phyloP scores from a whole-genome alignment of 1,140 invertebrate genomes.

The Augochlora pura region DNA sequence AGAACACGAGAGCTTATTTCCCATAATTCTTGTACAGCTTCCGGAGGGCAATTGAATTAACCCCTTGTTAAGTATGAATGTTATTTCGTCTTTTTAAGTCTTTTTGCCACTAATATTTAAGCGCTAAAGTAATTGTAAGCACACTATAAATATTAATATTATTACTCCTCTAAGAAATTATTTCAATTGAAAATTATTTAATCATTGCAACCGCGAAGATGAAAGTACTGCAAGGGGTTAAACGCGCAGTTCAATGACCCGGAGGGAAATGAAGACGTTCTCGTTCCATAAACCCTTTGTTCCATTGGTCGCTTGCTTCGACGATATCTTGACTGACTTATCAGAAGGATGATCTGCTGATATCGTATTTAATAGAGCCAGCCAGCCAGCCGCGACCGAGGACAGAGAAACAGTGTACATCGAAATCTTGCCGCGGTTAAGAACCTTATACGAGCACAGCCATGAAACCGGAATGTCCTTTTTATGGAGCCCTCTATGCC shows the following conservation, averaged over 20 bases:
- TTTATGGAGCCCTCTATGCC: background rate
- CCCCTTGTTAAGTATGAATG: no score
- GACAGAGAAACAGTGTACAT: background rate
- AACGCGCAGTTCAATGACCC: background rate
- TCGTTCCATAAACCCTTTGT: background rate
- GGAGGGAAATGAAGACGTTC: background rate
- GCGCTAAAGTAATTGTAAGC: no score
- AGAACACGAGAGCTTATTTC: background rate
- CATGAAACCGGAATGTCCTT: constrained; percentile 14
- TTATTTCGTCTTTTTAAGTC: no score
- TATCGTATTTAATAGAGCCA: background rate
- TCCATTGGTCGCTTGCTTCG: background rate
- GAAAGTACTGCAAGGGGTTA: no score
- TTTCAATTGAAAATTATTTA: no score
- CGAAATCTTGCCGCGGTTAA: background rate
- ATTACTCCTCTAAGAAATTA: no score
- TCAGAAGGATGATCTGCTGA: background rate
- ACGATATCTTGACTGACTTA: background rate
- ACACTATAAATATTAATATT: no score
- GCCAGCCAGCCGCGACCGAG: background rate
- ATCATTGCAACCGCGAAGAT: no score
- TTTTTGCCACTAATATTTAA: no score
- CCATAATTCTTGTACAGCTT: background rate
- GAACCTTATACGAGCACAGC: background rate
- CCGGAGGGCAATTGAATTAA: background rate